phyloP scores from a whole-genome alignment of 2,113 vertebrate genomes.

The Apodemus speciosus region DNA sequence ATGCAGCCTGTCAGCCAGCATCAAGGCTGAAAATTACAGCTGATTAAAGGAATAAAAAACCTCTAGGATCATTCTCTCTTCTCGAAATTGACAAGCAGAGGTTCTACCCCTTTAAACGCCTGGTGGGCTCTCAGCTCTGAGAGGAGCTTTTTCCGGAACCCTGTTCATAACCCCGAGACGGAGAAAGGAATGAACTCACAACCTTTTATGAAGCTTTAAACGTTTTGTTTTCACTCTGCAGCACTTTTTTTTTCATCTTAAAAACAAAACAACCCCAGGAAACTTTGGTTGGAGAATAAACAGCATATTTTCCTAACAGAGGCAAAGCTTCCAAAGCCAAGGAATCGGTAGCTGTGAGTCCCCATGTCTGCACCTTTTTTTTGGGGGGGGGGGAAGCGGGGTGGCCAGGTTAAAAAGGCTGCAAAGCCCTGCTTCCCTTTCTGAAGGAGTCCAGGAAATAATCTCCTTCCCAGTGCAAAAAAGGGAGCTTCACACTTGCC shows the following conservation, averaged over 20 bases:
- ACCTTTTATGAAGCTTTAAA: slow-evolving; percentile 76
- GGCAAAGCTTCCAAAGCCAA: slow-evolving; percentile 42
- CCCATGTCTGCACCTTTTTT: neutral
- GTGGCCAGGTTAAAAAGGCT: neutral
- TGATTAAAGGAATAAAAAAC: slow-evolving; percentile 76
- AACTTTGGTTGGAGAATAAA: slow-evolving; percentile 17
- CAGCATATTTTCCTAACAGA: slow-evolving; percentile 48
- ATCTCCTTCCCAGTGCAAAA: slow-evolving; percentile 58
- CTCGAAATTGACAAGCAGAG: slow-evolving; percentile 74
- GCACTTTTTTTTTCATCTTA: slow-evolving; percentile 57
- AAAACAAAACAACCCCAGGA: slow-evolving; percentile 59
- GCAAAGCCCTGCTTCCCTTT: slow-evolving; percentile 52
- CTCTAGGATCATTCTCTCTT: slow-evolving; percentile 64
- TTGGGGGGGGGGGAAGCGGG: neutral
- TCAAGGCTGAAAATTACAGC: slow-evolving; percentile 80
- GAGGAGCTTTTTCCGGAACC: slow-evolving; percentile 54
- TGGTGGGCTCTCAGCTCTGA: slow-evolving; percentile 54
- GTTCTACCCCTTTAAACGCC: slow-evolving; percentile 76
- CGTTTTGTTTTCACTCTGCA: slow-evolving; percentile 67
- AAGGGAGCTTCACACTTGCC: slow-evolving; percentile 58
- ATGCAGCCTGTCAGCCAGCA: slow-evolving; percentile 77
- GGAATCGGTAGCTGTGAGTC: neutral
- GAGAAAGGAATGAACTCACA: slow-evolving; percentile 70
- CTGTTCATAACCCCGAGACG: slow-evolving; percentile 71
- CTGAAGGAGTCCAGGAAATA: slow-evolving; percentile 50